Evolutionary conservation across 2,113 vertebrate species (phyloP).

Genomic region (Vulpes vulpes): DNA sequence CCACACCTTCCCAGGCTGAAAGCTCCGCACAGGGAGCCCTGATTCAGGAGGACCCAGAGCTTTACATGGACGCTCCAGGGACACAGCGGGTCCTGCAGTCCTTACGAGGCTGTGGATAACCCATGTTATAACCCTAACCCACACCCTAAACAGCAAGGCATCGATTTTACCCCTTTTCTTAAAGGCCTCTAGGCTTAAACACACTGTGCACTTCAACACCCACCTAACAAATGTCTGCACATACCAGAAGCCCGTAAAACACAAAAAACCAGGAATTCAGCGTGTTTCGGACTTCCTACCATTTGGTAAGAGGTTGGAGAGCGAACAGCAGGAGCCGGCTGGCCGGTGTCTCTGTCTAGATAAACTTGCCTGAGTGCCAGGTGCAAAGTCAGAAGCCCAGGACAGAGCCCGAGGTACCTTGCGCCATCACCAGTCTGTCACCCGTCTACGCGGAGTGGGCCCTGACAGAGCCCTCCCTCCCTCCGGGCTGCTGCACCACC

Average conservation of each 20-base stretch:
- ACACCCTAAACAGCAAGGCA: background rate
- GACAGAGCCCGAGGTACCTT: no score
- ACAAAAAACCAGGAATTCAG: background rate
- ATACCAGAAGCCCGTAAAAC: background rate
- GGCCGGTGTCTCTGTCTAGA: no score
- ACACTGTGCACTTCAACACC: background rate
- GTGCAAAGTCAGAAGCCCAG: no score
- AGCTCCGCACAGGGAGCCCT: background rate
- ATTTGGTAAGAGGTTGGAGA: background rate
- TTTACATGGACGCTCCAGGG: background rate
- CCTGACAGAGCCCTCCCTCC: no score
- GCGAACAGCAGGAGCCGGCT: background rate
- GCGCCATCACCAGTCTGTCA: no score
- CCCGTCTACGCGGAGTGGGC: no score
- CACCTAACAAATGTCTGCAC: constrained; percentile 26
- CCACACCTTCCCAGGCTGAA: background rate
- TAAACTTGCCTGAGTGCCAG: no score
- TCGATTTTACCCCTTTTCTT: background rate
- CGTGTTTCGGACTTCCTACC: background rate
- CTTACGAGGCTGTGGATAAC: no score
- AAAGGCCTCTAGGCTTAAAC: background rate
- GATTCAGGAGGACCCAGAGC: background rate
- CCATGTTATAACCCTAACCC: background rate
- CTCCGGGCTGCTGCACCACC: no score
- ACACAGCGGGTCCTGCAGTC: background rate